Percentiles rank a stretch among this genome's conserved stretches.
phyloP scores from a whole-genome alignment of 2,113 vertebrate genomes.

The Hyperoodon ampullatus region DNA sequence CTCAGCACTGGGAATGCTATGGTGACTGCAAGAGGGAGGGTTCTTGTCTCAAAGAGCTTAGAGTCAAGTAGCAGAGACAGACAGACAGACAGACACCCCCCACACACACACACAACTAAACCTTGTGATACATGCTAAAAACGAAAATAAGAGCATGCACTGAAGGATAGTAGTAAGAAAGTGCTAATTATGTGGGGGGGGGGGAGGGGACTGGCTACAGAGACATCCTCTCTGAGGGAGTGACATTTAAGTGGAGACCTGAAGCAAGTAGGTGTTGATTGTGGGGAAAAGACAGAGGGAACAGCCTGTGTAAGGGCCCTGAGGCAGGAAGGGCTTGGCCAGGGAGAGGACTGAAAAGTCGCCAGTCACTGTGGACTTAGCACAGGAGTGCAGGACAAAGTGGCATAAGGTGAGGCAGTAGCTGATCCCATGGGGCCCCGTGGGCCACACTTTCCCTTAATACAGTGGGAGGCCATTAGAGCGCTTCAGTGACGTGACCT shows the following conservation, averaged over 20 bases:
- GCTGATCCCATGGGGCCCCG: neutral
- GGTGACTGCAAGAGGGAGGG: neutral
- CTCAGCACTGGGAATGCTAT: neutral
- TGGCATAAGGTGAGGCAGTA: neutral
- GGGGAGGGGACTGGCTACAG: neutral
- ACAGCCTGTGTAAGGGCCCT: neutral
- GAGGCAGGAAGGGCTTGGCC: neutral
- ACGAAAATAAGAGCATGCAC: neutral
- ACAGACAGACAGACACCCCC: neutral
- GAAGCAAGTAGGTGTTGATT: neutral
- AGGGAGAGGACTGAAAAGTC: neutral
- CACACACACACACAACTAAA: neutral
- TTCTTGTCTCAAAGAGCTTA: constrained; percentile 22
- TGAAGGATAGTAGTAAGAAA: neutral
- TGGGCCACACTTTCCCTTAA: constrained; percentile 1
- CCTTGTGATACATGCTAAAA: neutral
- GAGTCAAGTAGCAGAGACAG: neutral
- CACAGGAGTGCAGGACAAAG: neutral
- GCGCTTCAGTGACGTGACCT: constrained; percentile 32
- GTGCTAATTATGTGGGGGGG: neutral
- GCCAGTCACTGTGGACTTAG: neutral
- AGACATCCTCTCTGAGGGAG: neutral
- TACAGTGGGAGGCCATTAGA: constrained; percentile 36
- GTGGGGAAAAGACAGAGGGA: neutral
- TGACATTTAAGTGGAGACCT: neutral